Evolutionary conservation across 2,888 invertebrate species (phyloP), one percentile per base, ranked within the genome.

Genomic region (Peribatodes rhomboidaria): DNA sequence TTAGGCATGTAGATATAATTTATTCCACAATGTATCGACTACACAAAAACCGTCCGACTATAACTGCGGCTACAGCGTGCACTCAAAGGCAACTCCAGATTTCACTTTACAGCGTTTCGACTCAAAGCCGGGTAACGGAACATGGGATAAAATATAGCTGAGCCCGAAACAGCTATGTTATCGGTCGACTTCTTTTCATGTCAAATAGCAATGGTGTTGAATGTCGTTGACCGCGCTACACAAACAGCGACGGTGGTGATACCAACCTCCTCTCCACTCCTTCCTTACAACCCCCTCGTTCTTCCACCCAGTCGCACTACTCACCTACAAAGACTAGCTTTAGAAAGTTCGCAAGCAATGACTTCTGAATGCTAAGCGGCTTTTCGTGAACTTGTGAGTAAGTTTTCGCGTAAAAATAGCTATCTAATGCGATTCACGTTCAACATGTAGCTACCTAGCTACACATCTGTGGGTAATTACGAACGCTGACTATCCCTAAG

Each of bases 191-290:
- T 82, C 82, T 85, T 85, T 88, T 87, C 87, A 83, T 88, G 87
- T 84, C 86, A 85, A 85, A 85, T 75, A 82, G 86, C 83, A 85
- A 85, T 87, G 82, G 80, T 80, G 79, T 76, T 78, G 78, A 80
- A 86, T 84, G 87, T 88, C 86, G 82, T 88, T 89, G 89, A 88
- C 90, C 87, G 86, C 60, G 79, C 77, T 78, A 75, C 70, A 74
- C 82, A 83, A 82, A 81, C 82, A 81, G 71, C 75, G 74, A 44
- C 73, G 77, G 69, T 75, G 73, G 73, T 76, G 80, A 79, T 77
- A 72, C 52, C 50, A 65, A 52, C 71, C 50, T 33, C 67, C 54
- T 50, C 67, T 44, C 66, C 70, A 57, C 47, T 67, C 58, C 61
- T 35, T 55, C 53, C 58, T 61, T 27, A n/a, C 3, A 27, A 33